Percentiles rank a stretch among this genome's conserved stretches.
phyloP scores from a whole-genome alignment of 2,888 invertebrate species.

The Marronus borbonicus region DNA sequence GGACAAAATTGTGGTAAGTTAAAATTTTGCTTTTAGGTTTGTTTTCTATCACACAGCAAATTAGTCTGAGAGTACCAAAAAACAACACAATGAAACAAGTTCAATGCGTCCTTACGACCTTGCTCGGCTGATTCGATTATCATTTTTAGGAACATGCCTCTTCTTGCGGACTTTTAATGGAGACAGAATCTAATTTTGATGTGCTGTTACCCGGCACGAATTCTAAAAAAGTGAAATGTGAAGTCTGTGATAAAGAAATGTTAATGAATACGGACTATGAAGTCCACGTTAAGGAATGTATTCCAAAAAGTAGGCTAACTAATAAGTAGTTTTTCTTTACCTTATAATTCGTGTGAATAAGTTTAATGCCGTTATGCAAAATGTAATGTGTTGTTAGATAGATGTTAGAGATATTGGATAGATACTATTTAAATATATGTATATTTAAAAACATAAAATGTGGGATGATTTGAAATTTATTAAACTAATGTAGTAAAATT shows the following conservation, averaged over 20 bases:
- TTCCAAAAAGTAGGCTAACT: neutral
- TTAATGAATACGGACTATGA: constrained; percentile 52
- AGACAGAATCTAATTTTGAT: constrained; percentile 52
- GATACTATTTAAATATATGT: too few relatives aligned
- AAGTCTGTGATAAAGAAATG: constrained; percentile 54
- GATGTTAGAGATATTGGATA: too few relatives aligned
- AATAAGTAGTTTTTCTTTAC: constrained; percentile 7
- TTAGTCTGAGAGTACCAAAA: too few relatives aligned
- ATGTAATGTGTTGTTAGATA: too few relatives aligned
- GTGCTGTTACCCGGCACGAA: constrained; percentile 18
- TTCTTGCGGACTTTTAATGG: constrained; percentile 55
- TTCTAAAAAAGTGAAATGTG: constrained; percentile 47
- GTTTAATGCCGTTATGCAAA: neutral
- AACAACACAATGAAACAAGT: neutral
- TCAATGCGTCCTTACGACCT: neutral
- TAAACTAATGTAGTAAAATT: neutral
- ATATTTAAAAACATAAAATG: too few relatives aligned
- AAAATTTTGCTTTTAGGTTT: neutral
- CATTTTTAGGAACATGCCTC: constrained; percentile 56
- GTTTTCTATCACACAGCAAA: too few relatives aligned
- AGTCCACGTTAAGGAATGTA: constrained; percentile 54
- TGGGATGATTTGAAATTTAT: neutral
- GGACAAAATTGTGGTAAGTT: constrained; percentile 56
- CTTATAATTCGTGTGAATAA: neutral
- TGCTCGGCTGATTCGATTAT: constrained; percentile 6